Percentiles rank a stretch among this genome's conserved stretches.
phyloP scores from a whole-genome alignment of 1,140 invertebrate species.

The Diorhabda carinulata region DNA sequence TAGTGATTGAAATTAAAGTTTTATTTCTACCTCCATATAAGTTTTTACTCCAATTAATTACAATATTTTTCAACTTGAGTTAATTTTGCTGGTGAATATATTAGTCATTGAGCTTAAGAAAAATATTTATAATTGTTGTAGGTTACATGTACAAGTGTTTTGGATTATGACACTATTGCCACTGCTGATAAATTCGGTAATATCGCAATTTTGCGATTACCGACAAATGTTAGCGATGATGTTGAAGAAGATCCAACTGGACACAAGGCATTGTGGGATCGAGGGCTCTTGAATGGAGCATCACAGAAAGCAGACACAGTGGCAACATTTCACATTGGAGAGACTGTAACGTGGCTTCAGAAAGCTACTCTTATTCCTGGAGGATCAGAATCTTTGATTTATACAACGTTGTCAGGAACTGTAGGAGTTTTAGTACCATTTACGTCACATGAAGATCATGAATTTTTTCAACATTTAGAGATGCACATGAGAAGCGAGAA shows the following conservation, averaged over 20 bases:
- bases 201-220: conserved; percentile 83
- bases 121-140: not conserved
- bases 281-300: conserved; percentile 63
- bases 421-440: conserved; percentile 97
- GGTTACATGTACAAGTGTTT: conserved; percentile 83
- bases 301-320: conserved; percentile 96
- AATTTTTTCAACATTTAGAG: conserved; percentile 98
- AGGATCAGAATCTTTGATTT: conserved; percentile 92
- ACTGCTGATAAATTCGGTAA: conserved; percentile 99
- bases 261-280: conserved; percentile 96
- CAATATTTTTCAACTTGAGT: too few relatives aligned
- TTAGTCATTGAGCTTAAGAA: too few relatives aligned
- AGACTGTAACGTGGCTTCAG: conserved; percentile 85
- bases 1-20: too few relatives aligned
- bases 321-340: conserved; percentile 92
- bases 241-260: conserved; percentile 99
- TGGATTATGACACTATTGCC: conserved; percentile 96
- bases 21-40: too few relatives aligned
- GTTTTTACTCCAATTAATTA: too few relatives aligned
- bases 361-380: conserved; percentile 96
- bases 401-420: conserved; percentile 91
- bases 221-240: conserved; percentile 89
- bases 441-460: conserved; percentile 96
- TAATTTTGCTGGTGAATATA: too few relatives aligned
- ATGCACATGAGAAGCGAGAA: conserved; percentile 99